These are phyloP conservation scores for Regulus satrapa DNA, from an alignment of 2,113 vertebrate genomes.

Conservation along the genomic window DNA sequence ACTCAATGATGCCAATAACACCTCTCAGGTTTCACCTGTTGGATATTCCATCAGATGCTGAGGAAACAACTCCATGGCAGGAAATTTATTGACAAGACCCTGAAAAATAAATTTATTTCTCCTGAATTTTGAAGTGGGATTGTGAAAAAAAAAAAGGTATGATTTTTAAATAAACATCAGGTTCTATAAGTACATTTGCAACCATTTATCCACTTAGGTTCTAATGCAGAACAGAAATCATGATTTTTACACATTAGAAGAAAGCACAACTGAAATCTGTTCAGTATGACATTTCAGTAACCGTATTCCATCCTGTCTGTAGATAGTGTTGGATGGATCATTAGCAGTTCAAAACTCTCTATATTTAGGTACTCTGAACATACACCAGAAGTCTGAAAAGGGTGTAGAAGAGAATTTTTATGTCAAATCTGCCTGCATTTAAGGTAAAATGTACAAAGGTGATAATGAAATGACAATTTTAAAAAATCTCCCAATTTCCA, in stretches of 20 bases:
- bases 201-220: not conserved
- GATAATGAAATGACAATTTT: not conserved
- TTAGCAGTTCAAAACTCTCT: not conserved
- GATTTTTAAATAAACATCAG: not conserved
- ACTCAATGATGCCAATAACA: not conserved
- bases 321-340: not conserved
- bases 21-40: not conserved
- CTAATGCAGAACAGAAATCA: not conserved
- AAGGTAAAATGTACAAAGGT: not conserved
- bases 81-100: not conserved
- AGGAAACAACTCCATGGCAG: not conserved
- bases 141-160: not conserved
- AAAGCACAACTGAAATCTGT: not conserved
- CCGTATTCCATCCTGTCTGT: not conserved
- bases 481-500: not conserved
- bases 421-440: not conserved
- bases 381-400: not conserved
- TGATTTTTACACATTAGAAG: not conserved
- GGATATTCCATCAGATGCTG: not conserved
- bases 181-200: not conserved
- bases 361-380: not conserved
- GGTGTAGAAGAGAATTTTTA: not conserved
- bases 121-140: not conserved
- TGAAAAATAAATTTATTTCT: not conserved
- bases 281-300: not conserved